Base-by-base conservation (phyloP, 2,888 invertebrate species). In the Cybosia mesomella region DNA sequence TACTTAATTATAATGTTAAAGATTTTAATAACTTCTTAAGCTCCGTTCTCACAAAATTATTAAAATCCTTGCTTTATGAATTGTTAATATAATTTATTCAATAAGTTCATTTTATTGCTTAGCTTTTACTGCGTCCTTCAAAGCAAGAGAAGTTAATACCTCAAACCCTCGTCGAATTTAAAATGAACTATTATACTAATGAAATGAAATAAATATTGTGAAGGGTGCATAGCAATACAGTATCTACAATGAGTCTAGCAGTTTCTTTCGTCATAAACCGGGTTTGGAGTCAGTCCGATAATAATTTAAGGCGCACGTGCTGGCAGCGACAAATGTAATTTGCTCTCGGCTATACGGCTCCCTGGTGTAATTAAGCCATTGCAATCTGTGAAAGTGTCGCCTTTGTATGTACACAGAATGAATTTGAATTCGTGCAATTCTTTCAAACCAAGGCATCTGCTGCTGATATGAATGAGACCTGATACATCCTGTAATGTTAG, bases 221-320 rank as follows among this genome's bases (percentile, higher is more conserved):
- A 32, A 58, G 10, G n/a, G 11, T 58, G 21, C 21, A 36, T 2
- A 34, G 10, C 11, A n/a, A 49, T 49, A 21, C 28, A 24, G 28
- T 43, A n/a, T 43, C 24, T 75, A 70, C 67, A 74, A 72, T 75
- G 79, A 82, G 82, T 85, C 83, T 71, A 68, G 62, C 67, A 67
- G 68, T 72, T 74, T 64, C 71, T 61, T 60, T 67, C 71, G 77
- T 75, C 84, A 81, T 83, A 84, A 81, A 83, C 78, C 79, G 49
- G 76, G 71, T 73, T 80, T 81, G 80, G 75, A 82, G 77, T 73
- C 64, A 65, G 67, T 63, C 75, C 66, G 79, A 68, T 75, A 81
- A 78, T 87, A 87, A 83, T 81, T 87, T 83, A 81, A 76, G 81
- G 72, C 73, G 81, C 85, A 85, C 87, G 85, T 86, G 85, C 75